phyloP scores from a whole-genome alignment of 2,113 vertebrate genomes.

The Aegotheles bennettii region DNA sequence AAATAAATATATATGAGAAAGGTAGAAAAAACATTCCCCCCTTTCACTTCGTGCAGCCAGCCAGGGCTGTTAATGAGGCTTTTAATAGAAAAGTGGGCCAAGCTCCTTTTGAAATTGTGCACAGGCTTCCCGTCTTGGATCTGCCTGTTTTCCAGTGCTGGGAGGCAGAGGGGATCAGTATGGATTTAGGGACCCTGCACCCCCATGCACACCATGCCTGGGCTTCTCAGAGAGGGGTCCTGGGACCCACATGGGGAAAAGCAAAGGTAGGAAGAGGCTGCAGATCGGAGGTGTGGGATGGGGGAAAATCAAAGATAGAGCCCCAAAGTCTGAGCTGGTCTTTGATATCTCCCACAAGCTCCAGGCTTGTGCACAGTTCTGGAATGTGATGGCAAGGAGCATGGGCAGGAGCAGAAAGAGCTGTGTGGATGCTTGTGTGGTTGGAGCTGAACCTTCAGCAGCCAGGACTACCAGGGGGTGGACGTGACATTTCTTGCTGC shows the following conservation, averaged over 20 bases:
- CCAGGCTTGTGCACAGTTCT: background rate
- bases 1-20: background rate
- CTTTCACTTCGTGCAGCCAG: background rate
- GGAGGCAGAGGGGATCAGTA: background rate
- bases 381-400: background rate
- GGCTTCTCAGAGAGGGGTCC: background rate
- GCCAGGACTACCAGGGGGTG: background rate
- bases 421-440: background rate
- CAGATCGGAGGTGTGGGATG: background rate
- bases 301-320: background rate
- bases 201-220: rapidly evolving
- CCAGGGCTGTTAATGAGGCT: background rate
- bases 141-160: background rate
- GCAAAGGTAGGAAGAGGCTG: background rate
- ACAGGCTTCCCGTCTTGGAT: background rate
- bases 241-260: background rate
- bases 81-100: background rate
- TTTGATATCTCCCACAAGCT: background rate
- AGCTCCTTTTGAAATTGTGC: background rate
- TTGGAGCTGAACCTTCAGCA: background rate
- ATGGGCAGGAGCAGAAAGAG: background rate
- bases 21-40: background rate
- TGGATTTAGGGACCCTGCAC: background rate
- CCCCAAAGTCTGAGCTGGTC: background rate
- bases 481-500: constrained; percentile 18